These are phyloP conservation scores for Trissoscelio sp. DNA, from an alignment of 2,888 invertebrate species.

Conservation along the genomic window DNA sequence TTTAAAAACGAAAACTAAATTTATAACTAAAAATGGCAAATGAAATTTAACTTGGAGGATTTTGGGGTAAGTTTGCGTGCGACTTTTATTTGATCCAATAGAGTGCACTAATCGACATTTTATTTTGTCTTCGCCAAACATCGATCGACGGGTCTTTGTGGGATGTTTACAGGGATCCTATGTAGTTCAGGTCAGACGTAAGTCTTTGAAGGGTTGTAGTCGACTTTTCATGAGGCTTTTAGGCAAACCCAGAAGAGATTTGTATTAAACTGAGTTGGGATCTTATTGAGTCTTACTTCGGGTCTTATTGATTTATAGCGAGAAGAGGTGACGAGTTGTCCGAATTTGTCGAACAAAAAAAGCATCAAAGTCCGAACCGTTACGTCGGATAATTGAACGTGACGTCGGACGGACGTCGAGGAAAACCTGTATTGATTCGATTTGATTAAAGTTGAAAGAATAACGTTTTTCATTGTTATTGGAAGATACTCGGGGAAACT, in stretches of 20 bases:
- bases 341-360: conserved; percentile 12
- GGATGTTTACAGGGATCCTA: conserved; percentile 40
- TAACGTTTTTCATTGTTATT: conserved; percentile 46
- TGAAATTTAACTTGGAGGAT: too few species aligned
- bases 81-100: conserved; percentile 44
- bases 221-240: conserved; percentile 56
- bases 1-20: too few species aligned
- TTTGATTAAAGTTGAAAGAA: conserved; percentile 39
- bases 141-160: conserved; percentile 40
- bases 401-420: neutral
- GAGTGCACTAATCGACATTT: conserved; percentile 26
- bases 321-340: conserved; percentile 28
- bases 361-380: neutral
- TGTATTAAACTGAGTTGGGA: conserved; percentile 36
- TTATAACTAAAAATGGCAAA: too few species aligned
- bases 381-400: conserved; percentile 33
- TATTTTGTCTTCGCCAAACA: conserved; percentile 28
- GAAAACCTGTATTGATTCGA: conserved; percentile 24
- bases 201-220: conserved; percentile 40
- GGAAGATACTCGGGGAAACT: conserved; percentile 31
- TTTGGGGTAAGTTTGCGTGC: conserved; percentile 14
- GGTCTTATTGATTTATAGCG: conserved; percentile 32
- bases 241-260: conserved; percentile 30
- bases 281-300: conserved; percentile 34
- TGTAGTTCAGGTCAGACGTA: conserved; percentile 45